Percentiles rank a stretch among this genome's conserved stretches.
Conservation (phyloP, 2,888 invertebrate genomes). For the Nudaria mundana region DNA sequence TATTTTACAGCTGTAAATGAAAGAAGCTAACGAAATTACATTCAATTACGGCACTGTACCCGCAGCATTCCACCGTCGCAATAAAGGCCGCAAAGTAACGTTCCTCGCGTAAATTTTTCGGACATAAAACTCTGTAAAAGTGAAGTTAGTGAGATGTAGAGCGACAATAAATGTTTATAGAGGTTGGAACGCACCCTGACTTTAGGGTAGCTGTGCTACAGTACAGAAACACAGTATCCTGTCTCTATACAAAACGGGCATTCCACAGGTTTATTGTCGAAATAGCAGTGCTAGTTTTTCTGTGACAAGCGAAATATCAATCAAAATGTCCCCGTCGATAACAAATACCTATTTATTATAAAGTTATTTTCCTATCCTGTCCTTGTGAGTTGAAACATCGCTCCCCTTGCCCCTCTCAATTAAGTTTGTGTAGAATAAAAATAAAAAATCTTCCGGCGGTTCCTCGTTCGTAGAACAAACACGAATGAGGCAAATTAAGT, state of each 20-base stretch:
- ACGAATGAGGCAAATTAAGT: constrained; percentile 76
- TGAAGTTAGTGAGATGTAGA: constrained; percentile 77
- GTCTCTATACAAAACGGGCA: no score
- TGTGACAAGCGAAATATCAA: no score
- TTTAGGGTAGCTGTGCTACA: constrained; percentile 16
- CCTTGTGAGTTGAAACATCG: constrained; percentile 31
- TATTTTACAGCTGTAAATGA: constrained; percentile 77
- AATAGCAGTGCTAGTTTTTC: no score
- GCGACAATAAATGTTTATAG: constrained; percentile 77
- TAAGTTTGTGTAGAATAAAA: constrained; percentile 62
- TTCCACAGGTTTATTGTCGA: no score
- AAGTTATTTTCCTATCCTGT: no score
- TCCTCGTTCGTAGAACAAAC: constrained; percentile 70
- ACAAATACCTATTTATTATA: no score
- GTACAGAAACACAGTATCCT: no score
- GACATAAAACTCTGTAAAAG: constrained; percentile 80
- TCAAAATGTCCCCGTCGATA: no score
- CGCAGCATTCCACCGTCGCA: constrained; percentile 68
- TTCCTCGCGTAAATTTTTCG: constrained; percentile 77
- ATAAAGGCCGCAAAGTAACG: constrained; percentile 68
- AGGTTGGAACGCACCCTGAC: constrained; percentile 38
- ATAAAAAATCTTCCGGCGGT: constrained; percentile 57
- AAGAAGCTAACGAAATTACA: constrained; percentile 79
- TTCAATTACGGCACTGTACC: constrained; percentile 73
- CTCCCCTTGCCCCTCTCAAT: constrained; percentile 53